phyloP scores from a whole-genome alignment of 2,113 vertebrate species.

The Cranoglanis bouderius region DNA sequence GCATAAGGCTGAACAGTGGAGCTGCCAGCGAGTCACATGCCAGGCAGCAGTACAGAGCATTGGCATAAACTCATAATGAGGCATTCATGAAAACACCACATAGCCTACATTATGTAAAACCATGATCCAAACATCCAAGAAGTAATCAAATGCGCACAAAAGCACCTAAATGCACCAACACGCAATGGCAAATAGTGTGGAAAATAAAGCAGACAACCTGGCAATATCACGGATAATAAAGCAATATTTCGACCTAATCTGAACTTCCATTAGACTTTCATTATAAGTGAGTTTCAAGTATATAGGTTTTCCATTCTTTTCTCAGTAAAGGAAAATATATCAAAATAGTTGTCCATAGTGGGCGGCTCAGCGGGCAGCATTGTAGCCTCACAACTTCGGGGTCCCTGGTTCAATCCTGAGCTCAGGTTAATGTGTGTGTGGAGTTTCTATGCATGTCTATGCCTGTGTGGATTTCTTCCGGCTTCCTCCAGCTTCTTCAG shows the following conservation, averaged over 20 bases:
- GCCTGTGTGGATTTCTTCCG: neutral
- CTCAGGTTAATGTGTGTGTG: neutral
- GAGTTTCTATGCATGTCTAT: neutral
- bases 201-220: neutral
- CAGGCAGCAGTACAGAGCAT: constrained; percentile 45
- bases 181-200: constrained; percentile 11
- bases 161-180: constrained; percentile 16
- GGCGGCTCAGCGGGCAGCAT: neutral
- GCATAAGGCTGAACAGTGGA: constrained; percentile 50
- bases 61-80: constrained; percentile 60
- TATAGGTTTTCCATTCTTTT: neutral
- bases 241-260: neutral
- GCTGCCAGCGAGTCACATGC: constrained; percentile 64
- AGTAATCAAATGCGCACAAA: constrained; percentile 35
- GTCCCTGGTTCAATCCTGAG: neutral
- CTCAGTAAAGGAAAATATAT: neutral
- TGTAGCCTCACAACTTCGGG: neutral
- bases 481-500: neutral
- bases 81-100: constrained; percentile 64
- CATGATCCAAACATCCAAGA: constrained; percentile 8
- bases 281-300: neutral
- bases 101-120: constrained; percentile 38
- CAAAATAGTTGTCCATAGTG: neutral
- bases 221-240: neutral
- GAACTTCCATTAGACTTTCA: neutral